Conservation (phyloP, 2,888 invertebrate genomes). For the Hydroisotoma schaefferi region DNA sequence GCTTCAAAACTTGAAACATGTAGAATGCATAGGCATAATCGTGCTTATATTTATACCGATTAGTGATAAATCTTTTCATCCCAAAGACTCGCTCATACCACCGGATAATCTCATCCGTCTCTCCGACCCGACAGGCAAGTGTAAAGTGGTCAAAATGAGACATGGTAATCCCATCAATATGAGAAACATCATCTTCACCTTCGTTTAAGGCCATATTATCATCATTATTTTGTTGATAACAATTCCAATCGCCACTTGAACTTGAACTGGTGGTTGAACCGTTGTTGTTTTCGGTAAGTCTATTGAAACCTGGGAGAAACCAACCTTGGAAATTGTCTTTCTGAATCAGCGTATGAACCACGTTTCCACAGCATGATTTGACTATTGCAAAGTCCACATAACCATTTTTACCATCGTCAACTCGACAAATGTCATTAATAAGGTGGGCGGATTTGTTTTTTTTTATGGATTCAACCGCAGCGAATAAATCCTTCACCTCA, state of each 20-base stretch:
- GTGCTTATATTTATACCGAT: too few species aligned
- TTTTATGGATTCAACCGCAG: slow-evolving; percentile 16
- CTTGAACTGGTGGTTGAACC: not conserved
- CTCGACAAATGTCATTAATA: slow-evolving; percentile 47
- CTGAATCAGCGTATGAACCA: slow-evolving; percentile 54
- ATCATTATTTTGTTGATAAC: not conserved
- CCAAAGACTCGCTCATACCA: slow-evolving; percentile 55
- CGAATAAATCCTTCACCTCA: slow-evolving; percentile 50
- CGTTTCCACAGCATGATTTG: slow-evolving; percentile 53
- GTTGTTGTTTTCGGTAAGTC: not conserved
- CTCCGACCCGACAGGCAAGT: slow-evolving; percentile 51
- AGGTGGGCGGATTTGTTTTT: slow-evolving; percentile 49
- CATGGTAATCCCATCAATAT: slow-evolving; percentile 16
- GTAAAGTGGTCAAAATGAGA: slow-evolving; percentile 54
- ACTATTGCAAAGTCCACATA: slow-evolving; percentile 51
- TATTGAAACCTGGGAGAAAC: slow-evolving; percentile 53
- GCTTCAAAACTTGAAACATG: too few species aligned
- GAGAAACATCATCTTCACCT: not conserved
- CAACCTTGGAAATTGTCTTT: slow-evolving; percentile 51
- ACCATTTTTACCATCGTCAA: slow-evolving; percentile 50
- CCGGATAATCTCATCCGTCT: slow-evolving; percentile 50
- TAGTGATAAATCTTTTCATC: slow-evolving; percentile 52
- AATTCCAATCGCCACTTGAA: not conserved
- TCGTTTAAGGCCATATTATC: too few species aligned
- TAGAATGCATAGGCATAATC: too few species aligned